These are phyloP conservation scores for Heterocephalus glaber DNA, from an alignment of 2,113 vertebrate species.

Conservation along the genomic window DNA sequence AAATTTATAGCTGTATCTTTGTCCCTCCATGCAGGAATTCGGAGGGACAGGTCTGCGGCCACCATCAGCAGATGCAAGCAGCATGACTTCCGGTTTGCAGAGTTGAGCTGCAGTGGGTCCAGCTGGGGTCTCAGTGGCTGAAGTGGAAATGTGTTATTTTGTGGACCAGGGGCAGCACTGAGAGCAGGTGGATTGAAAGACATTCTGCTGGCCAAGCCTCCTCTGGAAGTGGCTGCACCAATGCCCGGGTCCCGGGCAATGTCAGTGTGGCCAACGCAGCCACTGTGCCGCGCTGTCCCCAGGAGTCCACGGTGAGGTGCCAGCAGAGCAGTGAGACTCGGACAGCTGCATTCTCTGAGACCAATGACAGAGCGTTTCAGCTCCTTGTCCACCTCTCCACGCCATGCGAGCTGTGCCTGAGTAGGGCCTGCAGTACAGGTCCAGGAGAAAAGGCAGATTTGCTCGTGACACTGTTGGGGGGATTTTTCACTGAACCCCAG, in stretches of 20 bases:
- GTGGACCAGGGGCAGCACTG: neutral
- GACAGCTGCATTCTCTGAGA: neutral
- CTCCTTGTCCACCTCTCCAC: neutral
- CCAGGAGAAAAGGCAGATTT: neutral
- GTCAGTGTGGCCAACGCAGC: neutral
- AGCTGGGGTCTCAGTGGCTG: neutral
- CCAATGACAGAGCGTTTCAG: neutral
- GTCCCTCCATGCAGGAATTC: neutral
- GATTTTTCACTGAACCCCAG: neutral
- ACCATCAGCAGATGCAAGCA: neutral
- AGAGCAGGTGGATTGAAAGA: conserved; percentile 3
- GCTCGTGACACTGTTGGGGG: neutral
- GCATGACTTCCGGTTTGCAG: neutral
- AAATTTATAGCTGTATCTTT: conserved; percentile 12
- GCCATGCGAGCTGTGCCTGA: neutral
- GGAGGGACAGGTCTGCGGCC: neutral
- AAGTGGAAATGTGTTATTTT: conserved; percentile 28
- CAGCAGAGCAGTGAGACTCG: neutral
- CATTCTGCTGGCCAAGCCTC: neutral
- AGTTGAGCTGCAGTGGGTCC: neutral
- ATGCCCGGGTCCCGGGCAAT: neutral
- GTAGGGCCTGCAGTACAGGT: neutral
- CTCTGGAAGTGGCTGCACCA: neutral
- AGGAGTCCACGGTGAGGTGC: neutral
- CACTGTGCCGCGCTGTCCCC: neutral